A percentile compares a stretch with the other conserved stretches of the same genome.
Evolutionary conservation across 2,797 vertebrate species (phyloP).

Genomic region (Ispidina lecontei): DNA sequence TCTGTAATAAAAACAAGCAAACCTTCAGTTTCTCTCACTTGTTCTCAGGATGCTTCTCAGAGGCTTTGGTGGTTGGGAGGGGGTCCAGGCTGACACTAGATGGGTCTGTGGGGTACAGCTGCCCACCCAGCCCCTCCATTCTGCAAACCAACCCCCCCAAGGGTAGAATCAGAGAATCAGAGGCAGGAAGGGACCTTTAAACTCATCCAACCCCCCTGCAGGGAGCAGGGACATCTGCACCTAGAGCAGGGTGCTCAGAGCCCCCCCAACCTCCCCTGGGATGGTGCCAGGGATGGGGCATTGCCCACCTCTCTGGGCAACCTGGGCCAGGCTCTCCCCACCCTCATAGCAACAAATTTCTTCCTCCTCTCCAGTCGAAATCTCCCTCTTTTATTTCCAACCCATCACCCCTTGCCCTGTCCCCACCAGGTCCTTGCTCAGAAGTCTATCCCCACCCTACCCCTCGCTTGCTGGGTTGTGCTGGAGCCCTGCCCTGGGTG

Average conservation of each 20-base stretch:
- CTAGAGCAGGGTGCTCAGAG: background rate
- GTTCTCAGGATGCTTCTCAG: background rate
- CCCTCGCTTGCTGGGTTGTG: background rate
- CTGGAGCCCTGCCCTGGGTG: rapidly evolving
- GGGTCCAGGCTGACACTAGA: background rate
- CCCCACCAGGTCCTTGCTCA: background rate
- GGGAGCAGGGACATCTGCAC: background rate
- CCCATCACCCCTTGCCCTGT: background rate
- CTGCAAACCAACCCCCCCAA: background rate
- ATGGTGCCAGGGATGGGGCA: background rate
- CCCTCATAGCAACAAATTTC: background rate
- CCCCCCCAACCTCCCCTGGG: too few relatives aligned
- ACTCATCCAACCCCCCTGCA: background rate
- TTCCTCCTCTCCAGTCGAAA: background rate
- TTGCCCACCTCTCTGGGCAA: background rate
- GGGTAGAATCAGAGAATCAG: too few relatives aligned
- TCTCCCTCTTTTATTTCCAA: background rate
- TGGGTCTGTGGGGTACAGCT: background rate
- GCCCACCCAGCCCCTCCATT: background rate
- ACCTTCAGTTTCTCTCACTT: background rate
- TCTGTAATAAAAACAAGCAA: slow-evolving; percentile 10
- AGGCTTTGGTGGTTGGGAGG: background rate
- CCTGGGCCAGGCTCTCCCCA: background rate
- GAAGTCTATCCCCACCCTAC: background rate
- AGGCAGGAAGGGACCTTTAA: background rate